Percentiles rank a stretch among this genome's conserved stretches.
These are phyloP conservation scores for Dichetophora obliterata DNA, from an alignment of 2,888 invertebrate species.

Conservation along the genomic window DNA sequence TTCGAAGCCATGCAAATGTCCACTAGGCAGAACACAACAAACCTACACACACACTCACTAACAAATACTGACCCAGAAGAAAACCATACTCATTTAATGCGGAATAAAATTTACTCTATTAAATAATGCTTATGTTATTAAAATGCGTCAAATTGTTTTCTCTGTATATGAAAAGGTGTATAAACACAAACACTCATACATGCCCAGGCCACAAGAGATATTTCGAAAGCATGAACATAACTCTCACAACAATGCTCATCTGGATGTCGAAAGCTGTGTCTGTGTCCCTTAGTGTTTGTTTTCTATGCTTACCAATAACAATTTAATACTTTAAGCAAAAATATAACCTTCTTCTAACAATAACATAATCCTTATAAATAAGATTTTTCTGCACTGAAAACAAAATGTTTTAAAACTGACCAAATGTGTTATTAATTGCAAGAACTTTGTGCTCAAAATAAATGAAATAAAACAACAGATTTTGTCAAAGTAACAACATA, in stretches of 20 bases:
- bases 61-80: too few species aligned
- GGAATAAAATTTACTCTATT: background rate
- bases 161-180: background rate
- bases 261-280: background rate
- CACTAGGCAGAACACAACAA: too few species aligned
- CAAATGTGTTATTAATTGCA: too few species aligned
- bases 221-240: background rate
- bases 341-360: background rate
- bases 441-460: too few species aligned
- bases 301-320: slow-evolving; percentile 19
- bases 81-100: too few species aligned
- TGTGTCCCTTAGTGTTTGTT: slow-evolving; percentile 10
- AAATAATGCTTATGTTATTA: slow-evolving; percentile 33
- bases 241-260: background rate
- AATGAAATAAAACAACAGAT: too few species aligned
- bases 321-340: slow-evolving; percentile 30
- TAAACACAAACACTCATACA: background rate
- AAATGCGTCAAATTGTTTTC: slow-evolving; percentile 28
- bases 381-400: background rate
- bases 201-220: background rate
- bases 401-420: too few species aligned
- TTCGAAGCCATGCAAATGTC: too few species aligned
- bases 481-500: too few species aligned
- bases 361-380: slow-evolving; percentile 28
- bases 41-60: too few species aligned